A percentile compares a stretch with the other conserved stretches of the same genome.
These are phyloP conservation scores for Bujurquina vittata DNA, from an alignment of 2,113 vertebrate genomes.

Conservation along the genomic window DNA sequence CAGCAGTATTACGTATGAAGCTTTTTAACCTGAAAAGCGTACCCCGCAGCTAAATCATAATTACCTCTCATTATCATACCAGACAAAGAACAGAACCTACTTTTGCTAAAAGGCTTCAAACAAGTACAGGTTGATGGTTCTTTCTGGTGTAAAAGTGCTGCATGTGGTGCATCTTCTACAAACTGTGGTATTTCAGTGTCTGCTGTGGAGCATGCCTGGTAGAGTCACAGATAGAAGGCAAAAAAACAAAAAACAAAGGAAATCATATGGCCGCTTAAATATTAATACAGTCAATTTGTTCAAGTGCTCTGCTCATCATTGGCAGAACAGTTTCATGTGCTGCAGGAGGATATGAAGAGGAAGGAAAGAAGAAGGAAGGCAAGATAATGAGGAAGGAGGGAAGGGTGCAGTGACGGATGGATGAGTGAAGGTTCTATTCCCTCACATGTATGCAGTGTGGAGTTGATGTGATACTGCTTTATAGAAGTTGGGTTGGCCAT, in stretches of 20 bases:
- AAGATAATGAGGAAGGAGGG: neutral
- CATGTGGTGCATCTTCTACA: neutral
- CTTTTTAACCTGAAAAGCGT: neutral
- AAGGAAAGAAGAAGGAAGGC: neutral
- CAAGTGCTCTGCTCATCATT: slow-evolving; percentile 1
- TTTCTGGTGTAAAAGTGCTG: neutral
- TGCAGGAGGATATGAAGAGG: neutral
- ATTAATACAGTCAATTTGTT: slow-evolving; percentile 51
- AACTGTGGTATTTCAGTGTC: slow-evolving; percentile 1
- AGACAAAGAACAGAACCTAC: neutral
- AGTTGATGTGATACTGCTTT: neutral
- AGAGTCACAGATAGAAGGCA: neutral
- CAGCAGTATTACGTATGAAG: neutral
- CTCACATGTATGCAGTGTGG: neutral
- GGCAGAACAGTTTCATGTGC: slow-evolving; percentile 34
- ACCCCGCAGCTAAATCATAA: neutral
- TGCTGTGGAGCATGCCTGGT: neutral
- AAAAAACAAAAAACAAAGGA: neutral
- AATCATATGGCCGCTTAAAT: slow-evolving; percentile 46
- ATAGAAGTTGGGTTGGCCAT: neutral
- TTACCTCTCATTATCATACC: neutral
- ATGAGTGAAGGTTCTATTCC: neutral
- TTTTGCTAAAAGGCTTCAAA: neutral
- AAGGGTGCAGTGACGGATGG: neutral
- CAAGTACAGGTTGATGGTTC: neutral